Conservation (phyloP, 2,888 invertebrate genomes). For the Xestia ashworthii region DNA sequence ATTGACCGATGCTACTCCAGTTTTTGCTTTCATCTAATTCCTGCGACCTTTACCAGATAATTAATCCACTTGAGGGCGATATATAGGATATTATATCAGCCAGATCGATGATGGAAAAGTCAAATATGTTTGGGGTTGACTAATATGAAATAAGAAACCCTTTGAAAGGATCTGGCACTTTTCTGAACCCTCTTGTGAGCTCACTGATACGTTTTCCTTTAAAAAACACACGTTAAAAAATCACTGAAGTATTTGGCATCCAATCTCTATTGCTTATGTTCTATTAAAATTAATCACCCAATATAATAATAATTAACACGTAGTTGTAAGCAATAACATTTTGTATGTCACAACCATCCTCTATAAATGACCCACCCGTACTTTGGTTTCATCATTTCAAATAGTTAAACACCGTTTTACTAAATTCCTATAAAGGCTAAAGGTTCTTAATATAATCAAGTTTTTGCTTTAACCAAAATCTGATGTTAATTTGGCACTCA, state of each 20-base stretch:
- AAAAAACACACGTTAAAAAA: not conserved
- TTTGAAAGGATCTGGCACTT: not conserved
- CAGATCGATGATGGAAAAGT: not conserved
- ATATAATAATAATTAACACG: not conserved
- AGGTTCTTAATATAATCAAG: conserved; percentile 39
- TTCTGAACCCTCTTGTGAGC: not conserved
- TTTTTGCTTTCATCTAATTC: not conserved
- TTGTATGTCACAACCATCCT: conserved; percentile 15
- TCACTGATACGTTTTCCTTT: not conserved
- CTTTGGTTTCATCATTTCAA: conserved; percentile 46
- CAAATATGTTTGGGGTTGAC: not conserved
- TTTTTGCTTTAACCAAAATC: conserved; percentile 53
- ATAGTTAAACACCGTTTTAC: conserved; percentile 34
- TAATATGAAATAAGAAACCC: not conserved
- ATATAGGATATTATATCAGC: not conserved
- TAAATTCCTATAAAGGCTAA: conserved; percentile 41
- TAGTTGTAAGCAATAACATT: conserved; percentile 23
- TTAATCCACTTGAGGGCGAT: not conserved
- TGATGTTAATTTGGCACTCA: conserved; percentile 41
- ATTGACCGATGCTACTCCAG: not conserved
- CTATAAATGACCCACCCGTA: conserved; percentile 1
- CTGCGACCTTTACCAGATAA: not conserved
- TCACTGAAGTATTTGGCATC: not conserved
- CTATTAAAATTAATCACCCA: not conserved
- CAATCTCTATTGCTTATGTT: not conserved